phyloP scores from a whole-genome alignment of 1,140 invertebrate species.

The Parapsyche elsis region DNA sequence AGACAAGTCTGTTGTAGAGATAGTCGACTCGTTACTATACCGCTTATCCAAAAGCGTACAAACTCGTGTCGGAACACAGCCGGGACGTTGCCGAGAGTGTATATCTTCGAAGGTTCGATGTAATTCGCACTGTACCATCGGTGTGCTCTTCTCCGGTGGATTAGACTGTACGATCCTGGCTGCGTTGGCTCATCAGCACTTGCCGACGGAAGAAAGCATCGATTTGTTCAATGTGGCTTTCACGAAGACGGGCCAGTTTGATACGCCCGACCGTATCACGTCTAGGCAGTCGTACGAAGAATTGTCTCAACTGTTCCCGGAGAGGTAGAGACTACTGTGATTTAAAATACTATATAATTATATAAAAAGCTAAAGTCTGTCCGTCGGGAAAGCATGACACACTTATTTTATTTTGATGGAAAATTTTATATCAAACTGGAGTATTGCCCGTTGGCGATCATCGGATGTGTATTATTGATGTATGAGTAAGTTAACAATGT shows the following conservation, averaged over 20 bases:
- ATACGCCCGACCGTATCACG: slow-evolving; percentile 86
- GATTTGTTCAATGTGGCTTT: slow-evolving; percentile 99
- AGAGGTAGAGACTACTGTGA: slow-evolving; percentile 71
- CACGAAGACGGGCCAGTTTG: slow-evolving; percentile 70
- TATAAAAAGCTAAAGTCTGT: too few species aligned
- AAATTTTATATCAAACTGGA: too few species aligned
- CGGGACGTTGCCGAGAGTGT: slow-evolving; percentile 76
- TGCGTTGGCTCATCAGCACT: slow-evolving; percentile 79
- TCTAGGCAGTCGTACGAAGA: slow-evolving; percentile 80
- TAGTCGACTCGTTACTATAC: slow-evolving; percentile 66
- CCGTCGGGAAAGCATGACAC: too few species aligned
- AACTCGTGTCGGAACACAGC: slow-evolving; percentile 73
- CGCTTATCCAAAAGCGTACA: slow-evolving; percentile 74
- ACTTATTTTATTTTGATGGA: too few species aligned
- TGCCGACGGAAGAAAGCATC: slow-evolving; percentile 78
- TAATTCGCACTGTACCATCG: slow-evolving; percentile 78
- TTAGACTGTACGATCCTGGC: slow-evolving; percentile 93
- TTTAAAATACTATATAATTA: slow-evolving; percentile 51
- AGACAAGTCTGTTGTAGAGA: slow-evolving; percentile 59
- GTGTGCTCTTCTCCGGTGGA: slow-evolving; percentile 94
- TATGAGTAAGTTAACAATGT: too few species aligned
- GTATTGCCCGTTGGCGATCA: too few species aligned
- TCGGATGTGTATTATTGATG: too few species aligned
- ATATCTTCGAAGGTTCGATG: slow-evolving; percentile 57
- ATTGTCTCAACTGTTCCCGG: slow-evolving; percentile 75